Percentiles rank a stretch among this genome's conserved stretches.
Evolutionary conservation across 2,888 invertebrate species (phyloP).

Genomic region (Uropetala carovei): DNA sequence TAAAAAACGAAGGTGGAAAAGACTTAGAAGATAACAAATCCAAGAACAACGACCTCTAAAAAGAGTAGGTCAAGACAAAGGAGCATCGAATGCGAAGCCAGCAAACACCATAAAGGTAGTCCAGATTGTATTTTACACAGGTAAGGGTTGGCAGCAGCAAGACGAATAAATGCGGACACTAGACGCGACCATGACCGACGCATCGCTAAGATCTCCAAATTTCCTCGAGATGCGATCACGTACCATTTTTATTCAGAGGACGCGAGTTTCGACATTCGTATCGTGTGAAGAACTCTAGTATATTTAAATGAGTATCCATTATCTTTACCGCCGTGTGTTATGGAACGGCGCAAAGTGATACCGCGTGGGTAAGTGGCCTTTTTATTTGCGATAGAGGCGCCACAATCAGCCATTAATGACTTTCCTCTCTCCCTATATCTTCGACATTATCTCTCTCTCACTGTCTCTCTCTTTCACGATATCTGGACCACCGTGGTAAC

Average conservation of each 20-base stretch:
- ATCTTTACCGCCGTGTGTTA: not conserved
- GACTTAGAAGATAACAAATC: no score
- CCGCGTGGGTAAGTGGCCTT: not conserved
- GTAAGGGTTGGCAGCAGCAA: no score
- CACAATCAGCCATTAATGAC: not conserved
- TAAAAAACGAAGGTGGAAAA: no score
- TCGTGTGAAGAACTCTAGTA: not conserved
- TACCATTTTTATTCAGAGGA: no score
- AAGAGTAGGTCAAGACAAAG: no score
- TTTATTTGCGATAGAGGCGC: not conserved
- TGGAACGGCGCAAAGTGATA: constrained; percentile 6
- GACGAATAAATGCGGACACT: not conserved
- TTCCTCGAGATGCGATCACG: not conserved
- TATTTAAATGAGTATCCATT: not conserved
- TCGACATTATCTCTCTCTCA: not conserved
- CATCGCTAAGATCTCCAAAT: not conserved
- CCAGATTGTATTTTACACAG: no score
- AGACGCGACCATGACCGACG: not conserved
- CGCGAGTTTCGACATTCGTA: no score
- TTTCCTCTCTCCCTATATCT: not conserved
- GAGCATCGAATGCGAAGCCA: no score
- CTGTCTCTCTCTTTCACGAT: not conserved
- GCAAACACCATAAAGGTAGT: no score
- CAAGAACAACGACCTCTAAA: no score
- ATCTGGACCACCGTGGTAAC: constrained; percentile 47